These are phyloP conservation scores for Thunnus thynnus DNA, from an alignment of 2,113 vertebrate species.

Conservation along the genomic window DNA sequence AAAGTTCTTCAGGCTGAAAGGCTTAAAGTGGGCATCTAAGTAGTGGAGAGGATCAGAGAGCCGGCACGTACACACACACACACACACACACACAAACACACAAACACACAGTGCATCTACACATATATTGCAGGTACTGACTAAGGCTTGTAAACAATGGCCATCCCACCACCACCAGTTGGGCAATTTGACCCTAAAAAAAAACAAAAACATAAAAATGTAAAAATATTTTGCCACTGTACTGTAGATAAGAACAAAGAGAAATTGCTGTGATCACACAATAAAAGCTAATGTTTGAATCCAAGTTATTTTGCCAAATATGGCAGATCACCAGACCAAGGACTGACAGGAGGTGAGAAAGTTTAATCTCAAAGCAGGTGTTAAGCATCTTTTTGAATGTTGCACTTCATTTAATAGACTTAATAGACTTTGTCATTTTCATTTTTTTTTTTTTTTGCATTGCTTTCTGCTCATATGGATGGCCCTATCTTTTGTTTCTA, in stretches of 20 bases:
- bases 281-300: not conserved
- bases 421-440: too few relatives aligned
- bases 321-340: too few relatives aligned
- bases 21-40: constrained; percentile 44
- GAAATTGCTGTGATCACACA: not conserved
- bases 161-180: too few relatives aligned
- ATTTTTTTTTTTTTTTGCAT: too few relatives aligned
- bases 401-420: too few relatives aligned
- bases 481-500: too few relatives aligned
- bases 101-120: not conserved
- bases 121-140: not conserved
- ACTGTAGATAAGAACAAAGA: not conserved
- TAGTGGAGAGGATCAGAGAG: constrained; percentile 21
- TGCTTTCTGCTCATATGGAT: too few relatives aligned
- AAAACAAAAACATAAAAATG: not conserved
- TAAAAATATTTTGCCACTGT: not conserved
- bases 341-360: too few relatives aligned
- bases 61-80: not conserved
- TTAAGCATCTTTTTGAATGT: too few relatives aligned
- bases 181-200: not conserved
- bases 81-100: constrained; percentile 9
- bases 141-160: not conserved
- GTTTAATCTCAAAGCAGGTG: too few relatives aligned
- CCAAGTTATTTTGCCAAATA: not conserved
- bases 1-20: constrained; percentile 54